Conservation (phyloP, 2,113 vertebrate species). For the Gymnarchus niloticus region DNA sequence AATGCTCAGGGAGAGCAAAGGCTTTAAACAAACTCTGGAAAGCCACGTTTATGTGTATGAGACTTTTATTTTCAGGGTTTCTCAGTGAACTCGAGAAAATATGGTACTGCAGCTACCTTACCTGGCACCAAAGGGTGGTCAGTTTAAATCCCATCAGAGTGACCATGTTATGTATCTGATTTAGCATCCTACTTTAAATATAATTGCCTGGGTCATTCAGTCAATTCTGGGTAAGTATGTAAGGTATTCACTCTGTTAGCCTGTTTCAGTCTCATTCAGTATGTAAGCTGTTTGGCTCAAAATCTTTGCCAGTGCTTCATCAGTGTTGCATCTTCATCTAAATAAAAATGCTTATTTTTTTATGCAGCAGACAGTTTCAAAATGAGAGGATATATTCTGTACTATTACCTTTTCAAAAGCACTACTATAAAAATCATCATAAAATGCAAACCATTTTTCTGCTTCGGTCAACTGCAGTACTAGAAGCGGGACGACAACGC, state of each 20-base stretch:
- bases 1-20: neutral
- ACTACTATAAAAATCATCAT: neutral
- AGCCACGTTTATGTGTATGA: neutral
- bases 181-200: neutral
- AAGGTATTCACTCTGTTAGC: neutral
- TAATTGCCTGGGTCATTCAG: neutral
- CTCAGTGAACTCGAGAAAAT: neutral
- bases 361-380: neutral
- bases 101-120: neutral
- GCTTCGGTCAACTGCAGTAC: neutral
- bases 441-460: neutral
- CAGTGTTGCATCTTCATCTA: neutral
- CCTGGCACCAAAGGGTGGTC: neutral
- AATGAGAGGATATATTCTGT: constrained; percentile 2
- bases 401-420: neutral
- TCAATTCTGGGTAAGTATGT: neutral
- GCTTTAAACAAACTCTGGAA: neutral
- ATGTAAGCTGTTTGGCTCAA: neutral
- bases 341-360: constrained; percentile 12
- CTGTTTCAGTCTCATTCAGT: neutral
- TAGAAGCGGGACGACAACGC: neutral
- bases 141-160: neutral
- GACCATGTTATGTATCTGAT: neutral
- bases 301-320: neutral
- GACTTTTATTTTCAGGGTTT: neutral